These are phyloP conservation scores for Thunnus albacares DNA, from an alignment of 2,797 vertebrate genomes.

Conservation along the genomic window DNA sequence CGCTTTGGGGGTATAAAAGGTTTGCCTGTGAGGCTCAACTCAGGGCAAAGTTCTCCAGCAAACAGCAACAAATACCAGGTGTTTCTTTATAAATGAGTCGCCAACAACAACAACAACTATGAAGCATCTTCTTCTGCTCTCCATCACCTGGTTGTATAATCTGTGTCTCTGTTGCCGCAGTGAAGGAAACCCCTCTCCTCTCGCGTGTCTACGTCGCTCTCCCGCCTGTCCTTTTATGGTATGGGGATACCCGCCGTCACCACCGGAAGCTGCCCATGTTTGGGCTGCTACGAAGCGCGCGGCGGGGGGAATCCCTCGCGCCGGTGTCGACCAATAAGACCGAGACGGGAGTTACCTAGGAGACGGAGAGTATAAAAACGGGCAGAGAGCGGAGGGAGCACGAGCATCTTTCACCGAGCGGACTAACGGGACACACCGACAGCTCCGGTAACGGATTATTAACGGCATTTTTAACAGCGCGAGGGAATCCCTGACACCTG, in stretches of 20 bases:
- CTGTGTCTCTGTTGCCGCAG: constrained; percentile 71
- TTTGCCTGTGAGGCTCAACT: neutral
- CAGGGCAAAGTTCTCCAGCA: neutral
- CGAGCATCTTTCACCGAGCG: constrained; percentile 63
- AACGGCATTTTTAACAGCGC: neutral
- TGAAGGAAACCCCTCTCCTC: constrained; percentile 74
- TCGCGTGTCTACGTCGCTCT: constrained; percentile 81
- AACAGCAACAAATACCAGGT: no score
- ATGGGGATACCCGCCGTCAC: constrained; percentile 91
- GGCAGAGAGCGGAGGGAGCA: constrained; percentile 47
- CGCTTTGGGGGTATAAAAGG: neutral
- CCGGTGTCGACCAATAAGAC: constrained; percentile 87
- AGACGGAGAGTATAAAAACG: constrained; percentile 90
- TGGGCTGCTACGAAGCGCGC: constrained; percentile 88
- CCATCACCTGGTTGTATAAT: constrained; percentile 63
- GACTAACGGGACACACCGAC: constrained; percentile 20
- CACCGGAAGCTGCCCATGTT: constrained; percentile 91
- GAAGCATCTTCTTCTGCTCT: neutral
- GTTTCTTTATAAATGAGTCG: no score
- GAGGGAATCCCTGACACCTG: constrained; percentile 45
- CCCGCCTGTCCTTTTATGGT: constrained; percentile 92
- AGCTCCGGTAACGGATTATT: constrained; percentile 24
- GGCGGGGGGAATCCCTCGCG: constrained; percentile 93
- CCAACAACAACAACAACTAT: neutral
- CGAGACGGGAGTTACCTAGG: constrained; percentile 85